Percentiles rank a stretch among this genome's conserved stretches.
phyloP scores from a whole-genome alignment of 2,113 vertebrate genomes.

The Tautogolabrus adspersus region DNA sequence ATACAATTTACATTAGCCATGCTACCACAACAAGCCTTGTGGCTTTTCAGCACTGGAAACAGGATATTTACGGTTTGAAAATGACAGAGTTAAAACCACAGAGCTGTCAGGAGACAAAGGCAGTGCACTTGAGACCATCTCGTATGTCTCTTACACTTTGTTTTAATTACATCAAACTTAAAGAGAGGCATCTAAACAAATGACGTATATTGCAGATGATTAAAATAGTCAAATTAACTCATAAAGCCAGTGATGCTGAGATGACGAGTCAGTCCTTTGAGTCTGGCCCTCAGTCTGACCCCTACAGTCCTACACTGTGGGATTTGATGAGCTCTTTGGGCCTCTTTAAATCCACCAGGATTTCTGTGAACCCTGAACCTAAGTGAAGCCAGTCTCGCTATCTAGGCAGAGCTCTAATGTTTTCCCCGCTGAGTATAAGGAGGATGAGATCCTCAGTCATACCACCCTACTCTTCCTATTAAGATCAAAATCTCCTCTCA shows the following conservation, averaged over 20 bases:
- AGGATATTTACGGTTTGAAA: slow-evolving; percentile 17
- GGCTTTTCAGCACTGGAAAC: slow-evolving; percentile 33
- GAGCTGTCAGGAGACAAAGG: slow-evolving; percentile 2
- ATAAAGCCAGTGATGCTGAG: not conserved
- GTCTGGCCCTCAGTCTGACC: slow-evolving; percentile 44
- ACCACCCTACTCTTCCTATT: slow-evolving; percentile 85
- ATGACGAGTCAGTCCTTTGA: slow-evolving; percentile 17
- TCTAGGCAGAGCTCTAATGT: slow-evolving; percentile 78
- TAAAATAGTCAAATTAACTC: not conserved
- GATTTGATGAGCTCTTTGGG: slow-evolving; percentile 47
- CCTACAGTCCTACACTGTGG: slow-evolving; percentile 8
- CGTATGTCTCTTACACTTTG: not conserved
- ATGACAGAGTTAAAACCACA: slow-evolving; percentile 38
- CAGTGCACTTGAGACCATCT: not conserved
- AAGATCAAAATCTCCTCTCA: slow-evolving; percentile 85
- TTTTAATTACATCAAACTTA: not conserved
- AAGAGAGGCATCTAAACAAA: not conserved
- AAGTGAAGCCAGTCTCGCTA: slow-evolving; percentile 66
- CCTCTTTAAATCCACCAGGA: slow-evolving; percentile 60
- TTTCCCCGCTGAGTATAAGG: slow-evolving; percentile 77
- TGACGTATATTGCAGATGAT: not conserved
- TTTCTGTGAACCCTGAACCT: slow-evolving; percentile 56
- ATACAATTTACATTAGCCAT: not conserved
- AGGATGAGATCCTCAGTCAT: slow-evolving; percentile 79
- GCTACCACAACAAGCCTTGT: not conserved